These are phyloP conservation scores for Pagrus major DNA, from an alignment of 2,113 vertebrate genomes.

Conservation along the genomic window DNA sequence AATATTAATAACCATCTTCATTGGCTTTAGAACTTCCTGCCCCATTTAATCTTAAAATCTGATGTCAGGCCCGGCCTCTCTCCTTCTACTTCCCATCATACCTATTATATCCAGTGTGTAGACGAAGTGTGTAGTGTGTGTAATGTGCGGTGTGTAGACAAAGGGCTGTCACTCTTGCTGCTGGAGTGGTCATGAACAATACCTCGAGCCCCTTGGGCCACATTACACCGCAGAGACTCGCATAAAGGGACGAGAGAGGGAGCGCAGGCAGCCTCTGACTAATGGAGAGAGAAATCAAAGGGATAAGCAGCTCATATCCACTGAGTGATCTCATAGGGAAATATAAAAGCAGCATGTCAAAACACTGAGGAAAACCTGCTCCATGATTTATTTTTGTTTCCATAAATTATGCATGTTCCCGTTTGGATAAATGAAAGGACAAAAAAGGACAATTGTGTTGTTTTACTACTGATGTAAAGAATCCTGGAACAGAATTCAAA, in stretches of 20 bases:
- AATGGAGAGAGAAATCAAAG: slow-evolving; percentile 58
- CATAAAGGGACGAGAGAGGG: slow-evolving; percentile 55
- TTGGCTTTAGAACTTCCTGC: slow-evolving; percentile 8
- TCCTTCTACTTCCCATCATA: slow-evolving; percentile 1
- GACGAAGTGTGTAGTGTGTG: slow-evolving; percentile 52
- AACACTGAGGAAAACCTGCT: not conserved
- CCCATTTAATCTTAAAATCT: slow-evolving; percentile 34
- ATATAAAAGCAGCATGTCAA: slow-evolving; percentile 19
- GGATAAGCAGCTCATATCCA: slow-evolving; percentile 27
- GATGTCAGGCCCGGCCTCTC: slow-evolving; percentile 1
- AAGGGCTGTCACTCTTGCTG: slow-evolving; percentile 69
- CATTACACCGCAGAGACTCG: slow-evolving; percentile 67
- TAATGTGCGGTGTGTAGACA: slow-evolving; percentile 55
- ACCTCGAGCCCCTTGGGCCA: slow-evolving; percentile 66
- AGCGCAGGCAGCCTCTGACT: slow-evolving; percentile 48
- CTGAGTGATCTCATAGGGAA: slow-evolving; percentile 14
- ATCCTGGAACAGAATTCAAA: not conserved
- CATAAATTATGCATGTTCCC: not conserved
- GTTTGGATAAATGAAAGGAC: not conserved
- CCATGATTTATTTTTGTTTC: not conserved
- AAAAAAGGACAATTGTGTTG: not conserved
- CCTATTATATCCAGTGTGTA: slow-evolving; percentile 51
- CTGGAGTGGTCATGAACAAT: slow-evolving; percentile 77
- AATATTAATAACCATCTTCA: not conserved
- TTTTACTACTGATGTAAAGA: not conserved